Base-by-base conservation (phyloP, 2,797 vertebrate genomes). In the Orestias chungarensis region DNA sequence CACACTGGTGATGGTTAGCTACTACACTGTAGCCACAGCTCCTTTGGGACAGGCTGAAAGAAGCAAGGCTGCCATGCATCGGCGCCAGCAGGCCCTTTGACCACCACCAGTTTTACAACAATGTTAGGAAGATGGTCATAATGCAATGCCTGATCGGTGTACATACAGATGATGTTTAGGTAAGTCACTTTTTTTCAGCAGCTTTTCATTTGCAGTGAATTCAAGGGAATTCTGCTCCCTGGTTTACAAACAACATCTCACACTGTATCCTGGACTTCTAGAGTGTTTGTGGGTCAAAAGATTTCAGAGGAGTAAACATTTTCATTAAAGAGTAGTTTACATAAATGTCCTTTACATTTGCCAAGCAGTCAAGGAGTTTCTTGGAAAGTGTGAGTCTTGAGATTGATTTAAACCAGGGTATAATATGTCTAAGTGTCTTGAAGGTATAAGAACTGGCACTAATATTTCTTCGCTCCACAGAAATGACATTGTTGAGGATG, bases 121-220 rank as follows among this genome's bases (percentile, higher is more conserved):
- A 12, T 25, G 8, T 15, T 25, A 64, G 12, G 38, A n/a, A 25
- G 35, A 23, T 64, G 38, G 59, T 64, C 59, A 42, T 64, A 64
- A 64, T 64, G 59, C 82, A 68, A 78, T 79, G 81, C 81, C 59
- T 64, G 59, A 42, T 40, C 23, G 14, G 59, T 64, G 38, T 27
- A 42, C 70, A 46, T 69, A 78, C 67, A 73, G 66, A 82, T 83
- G 76, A 33, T 67, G 78, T 73, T 81, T 68, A 65, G 73, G 81
- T 61, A 75, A 82, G 71, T 75, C 73, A 89, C 85, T 27, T 70
- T 80, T 73, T 74, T 80, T 77, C 70, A 49, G 76, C 78, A 61
- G 81, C 83, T 90, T 91, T 84, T 87, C 82, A 87, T 90, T 91
- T 84, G 86, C 82, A 86, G 78, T 87, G 78, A 87, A 89, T 82